A percentile compares a stretch with the other conserved stretches of the same genome.
These are phyloP conservation scores for Ptychoptera contaminata DNA, from an alignment of 2,888 invertebrate species.

Conservation along the genomic window DNA sequence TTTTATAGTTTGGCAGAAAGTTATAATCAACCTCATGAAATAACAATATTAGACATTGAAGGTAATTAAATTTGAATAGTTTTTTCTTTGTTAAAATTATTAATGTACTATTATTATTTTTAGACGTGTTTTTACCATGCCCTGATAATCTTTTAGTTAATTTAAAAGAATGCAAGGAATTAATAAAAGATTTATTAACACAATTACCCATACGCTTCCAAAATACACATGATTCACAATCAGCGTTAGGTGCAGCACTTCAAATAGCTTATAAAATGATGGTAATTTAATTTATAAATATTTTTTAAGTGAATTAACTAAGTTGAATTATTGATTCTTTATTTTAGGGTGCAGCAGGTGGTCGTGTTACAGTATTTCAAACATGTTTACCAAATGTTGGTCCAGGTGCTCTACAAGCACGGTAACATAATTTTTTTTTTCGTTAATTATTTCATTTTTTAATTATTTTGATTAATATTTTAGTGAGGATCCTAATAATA, in stretches of 20 bases:
- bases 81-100: not conserved
- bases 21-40: constrained; percentile 68
- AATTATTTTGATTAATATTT: constrained; percentile 6
- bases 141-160: constrained; percentile 89
- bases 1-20: constrained; percentile 83
- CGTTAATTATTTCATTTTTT: not conserved
- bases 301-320: not conserved
- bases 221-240: constrained; percentile 52
- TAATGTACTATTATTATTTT: constrained; percentile 11
- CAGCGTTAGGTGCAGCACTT: constrained; percentile 83
- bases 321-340: constrained; percentile 1
- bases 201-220: constrained; percentile 63
- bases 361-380: constrained; percentile 89
- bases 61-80: constrained; percentile 28
- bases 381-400: constrained; percentile 74
- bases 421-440: constrained; percentile 26
- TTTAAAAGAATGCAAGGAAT: constrained; percentile 65
- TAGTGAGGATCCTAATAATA: constrained; percentile 74
- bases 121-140: constrained; percentile 87
- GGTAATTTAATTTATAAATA: constrained; percentile 31
- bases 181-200: constrained; percentile 56
- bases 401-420: constrained; percentile 68
- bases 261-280: constrained; percentile 85
- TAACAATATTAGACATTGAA: constrained; percentile 84
- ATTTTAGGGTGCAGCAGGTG: constrained; percentile 69